Conservation (phyloP, 2,797 vertebrate genomes). For the Squalus acanthias region DNA sequence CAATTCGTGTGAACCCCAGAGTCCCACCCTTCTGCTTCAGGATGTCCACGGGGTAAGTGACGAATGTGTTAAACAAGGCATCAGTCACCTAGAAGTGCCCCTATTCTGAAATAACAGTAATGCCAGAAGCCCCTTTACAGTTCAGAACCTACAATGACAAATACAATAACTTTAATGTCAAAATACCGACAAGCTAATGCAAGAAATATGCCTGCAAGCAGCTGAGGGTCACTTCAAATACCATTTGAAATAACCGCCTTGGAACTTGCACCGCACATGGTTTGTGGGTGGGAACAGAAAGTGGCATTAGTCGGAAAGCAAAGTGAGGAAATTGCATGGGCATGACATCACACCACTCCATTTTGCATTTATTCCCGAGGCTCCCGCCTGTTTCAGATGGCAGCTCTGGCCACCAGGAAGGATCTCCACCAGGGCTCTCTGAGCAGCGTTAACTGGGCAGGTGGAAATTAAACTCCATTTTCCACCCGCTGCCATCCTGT, state of each 20-base stretch:
- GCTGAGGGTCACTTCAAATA: background rate
- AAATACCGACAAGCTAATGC: too few relatives aligned
- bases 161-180: too few relatives aligned
- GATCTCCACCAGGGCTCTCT: background rate
- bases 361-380: background rate
- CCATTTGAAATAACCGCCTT: background rate
- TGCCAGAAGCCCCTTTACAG: too few relatives aligned
- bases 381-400: background rate
- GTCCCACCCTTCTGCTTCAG: too few relatives aligned
- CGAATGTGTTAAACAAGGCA: too few relatives aligned
- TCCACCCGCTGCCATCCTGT: background rate
- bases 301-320: background rate
- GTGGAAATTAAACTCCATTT: background rate
- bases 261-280: background rate
- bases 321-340: background rate
- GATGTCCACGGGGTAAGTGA: too few relatives aligned
- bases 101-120: too few relatives aligned
- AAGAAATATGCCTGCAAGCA: background rate
- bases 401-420: background rate
- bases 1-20: background rate
- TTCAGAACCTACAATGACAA: too few relatives aligned
- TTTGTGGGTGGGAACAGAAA: background rate
- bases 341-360: background rate
- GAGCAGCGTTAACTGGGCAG: background rate
- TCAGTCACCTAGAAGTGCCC: too few relatives aligned